phyloP scores from a whole-genome alignment of 1,140 invertebrate genomes.

The Pseudomyrmex pallidus region DNA sequence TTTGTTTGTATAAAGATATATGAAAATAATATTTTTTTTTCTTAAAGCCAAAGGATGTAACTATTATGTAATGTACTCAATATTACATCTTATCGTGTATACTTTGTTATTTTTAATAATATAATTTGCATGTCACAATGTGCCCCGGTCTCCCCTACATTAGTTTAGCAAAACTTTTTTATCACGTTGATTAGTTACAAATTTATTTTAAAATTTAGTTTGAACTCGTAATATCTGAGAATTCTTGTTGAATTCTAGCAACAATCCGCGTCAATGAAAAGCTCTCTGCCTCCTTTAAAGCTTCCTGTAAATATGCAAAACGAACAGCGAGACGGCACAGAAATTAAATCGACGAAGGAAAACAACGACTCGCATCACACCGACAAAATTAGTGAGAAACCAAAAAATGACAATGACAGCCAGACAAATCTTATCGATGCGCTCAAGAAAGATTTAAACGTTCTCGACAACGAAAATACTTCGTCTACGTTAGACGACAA shows the following conservation, averaged over 20 bases:
- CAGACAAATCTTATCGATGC: background rate
- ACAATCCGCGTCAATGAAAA: constrained; percentile 65
- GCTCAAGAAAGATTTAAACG: constrained; percentile 3
- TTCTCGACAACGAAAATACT: background rate
- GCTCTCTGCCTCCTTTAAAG: constrained; percentile 76
- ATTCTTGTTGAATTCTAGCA: constrained; percentile 48
- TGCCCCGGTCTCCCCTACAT: too few relatives aligned
- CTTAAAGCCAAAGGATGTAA: too few relatives aligned
- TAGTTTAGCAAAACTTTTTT: too few relatives aligned
- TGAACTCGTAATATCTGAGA: background rate
- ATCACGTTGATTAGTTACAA: background rate
- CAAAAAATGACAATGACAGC: constrained; percentile 3
- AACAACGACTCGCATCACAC: constrained; percentile 6
- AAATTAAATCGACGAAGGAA: constrained; percentile 58
- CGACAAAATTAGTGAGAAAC: constrained; percentile 1
- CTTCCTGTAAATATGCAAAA: constrained; percentile 69
- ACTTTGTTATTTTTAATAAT: too few relatives aligned
- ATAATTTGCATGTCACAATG: too few relatives aligned
- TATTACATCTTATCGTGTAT: too few relatives aligned
- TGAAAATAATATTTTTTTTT: too few relatives aligned
- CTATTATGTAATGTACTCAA: too few relatives aligned
- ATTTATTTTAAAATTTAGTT: background rate
- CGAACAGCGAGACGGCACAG: constrained; percentile 67
- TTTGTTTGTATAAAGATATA: too few relatives aligned
- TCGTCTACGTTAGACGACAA: background rate